Evolutionary conservation across 1,140 invertebrate species (phyloP).

Genomic region (Penaeus chinensis): DNA sequence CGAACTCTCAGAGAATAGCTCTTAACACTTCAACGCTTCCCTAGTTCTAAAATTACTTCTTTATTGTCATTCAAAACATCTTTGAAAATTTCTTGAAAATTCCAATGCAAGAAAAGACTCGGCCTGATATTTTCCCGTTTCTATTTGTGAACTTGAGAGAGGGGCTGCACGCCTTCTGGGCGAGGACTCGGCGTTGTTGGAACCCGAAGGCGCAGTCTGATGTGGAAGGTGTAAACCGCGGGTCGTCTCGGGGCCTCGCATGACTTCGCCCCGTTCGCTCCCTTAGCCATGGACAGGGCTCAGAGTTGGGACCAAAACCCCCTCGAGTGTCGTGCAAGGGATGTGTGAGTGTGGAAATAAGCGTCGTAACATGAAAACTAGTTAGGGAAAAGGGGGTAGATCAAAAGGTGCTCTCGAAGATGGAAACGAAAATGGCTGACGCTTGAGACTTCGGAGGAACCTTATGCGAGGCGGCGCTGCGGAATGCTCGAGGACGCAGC

Average conservation of each 20-base stretch:
- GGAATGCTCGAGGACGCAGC: constrained; percentile 56
- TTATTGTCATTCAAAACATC: too few relatives aligned
- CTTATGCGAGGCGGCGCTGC: constrained; percentile 31
- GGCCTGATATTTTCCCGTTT: too few relatives aligned
- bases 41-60: too few relatives aligned
- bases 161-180: background rate
- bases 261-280: constrained; percentile 4
- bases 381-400: constrained; percentile 39
- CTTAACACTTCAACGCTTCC: too few relatives aligned
- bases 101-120: too few relatives aligned
- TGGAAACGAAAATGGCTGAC: constrained; percentile 55
- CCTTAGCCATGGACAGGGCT: constrained; percentile 48
- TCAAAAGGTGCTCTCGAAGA: constrained; percentile 30
- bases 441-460: constrained; percentile 9
- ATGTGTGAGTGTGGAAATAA: constrained; percentile 44
- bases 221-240: constrained; percentile 45
- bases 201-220: constrained; percentile 37
- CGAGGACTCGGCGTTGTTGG: constrained; percentile 27
- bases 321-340: constrained; percentile 24
- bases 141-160: too few relatives aligned
- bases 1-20: background rate
- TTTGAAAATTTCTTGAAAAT: too few relatives aligned
- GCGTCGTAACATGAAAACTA: constrained; percentile 45
- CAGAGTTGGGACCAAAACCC: constrained; percentile 39
- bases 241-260: constrained; percentile 19